Conservation (phyloP, 1,140 invertebrate genomes). For the Ganaspis sp. region DNA sequence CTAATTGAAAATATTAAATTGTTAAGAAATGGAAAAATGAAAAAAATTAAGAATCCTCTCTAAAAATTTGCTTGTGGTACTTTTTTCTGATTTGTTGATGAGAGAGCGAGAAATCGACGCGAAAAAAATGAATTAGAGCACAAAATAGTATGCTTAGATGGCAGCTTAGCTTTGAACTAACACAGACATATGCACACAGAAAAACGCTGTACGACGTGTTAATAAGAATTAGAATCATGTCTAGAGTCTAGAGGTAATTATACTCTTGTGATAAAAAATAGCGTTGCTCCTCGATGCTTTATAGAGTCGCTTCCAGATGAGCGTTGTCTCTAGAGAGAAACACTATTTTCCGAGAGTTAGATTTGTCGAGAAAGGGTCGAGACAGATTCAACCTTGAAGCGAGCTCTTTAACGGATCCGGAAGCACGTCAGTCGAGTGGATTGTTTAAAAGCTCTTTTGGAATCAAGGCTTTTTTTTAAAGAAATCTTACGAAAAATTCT, state of each 20-base stretch:
- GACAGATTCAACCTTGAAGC: slow-evolving; percentile 40
- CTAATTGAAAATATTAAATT: background rate
- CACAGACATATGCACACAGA: slow-evolving; percentile 50
- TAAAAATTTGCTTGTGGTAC: background rate
- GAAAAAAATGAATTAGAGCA: slow-evolving; percentile 8
- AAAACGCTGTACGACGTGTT: slow-evolving; percentile 50
- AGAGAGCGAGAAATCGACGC: slow-evolving; percentile 13
- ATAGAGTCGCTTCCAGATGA: slow-evolving; percentile 56
- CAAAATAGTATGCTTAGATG: slow-evolving; percentile 37
- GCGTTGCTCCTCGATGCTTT: slow-evolving; percentile 61
- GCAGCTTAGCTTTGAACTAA: slow-evolving; percentile 60
- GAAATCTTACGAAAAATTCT: too few relatives aligned
- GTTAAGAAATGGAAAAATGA: background rate
- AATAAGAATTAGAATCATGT: slow-evolving; percentile 53
- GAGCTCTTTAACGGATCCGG: slow-evolving; percentile 48
- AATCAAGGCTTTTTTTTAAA: background rate
- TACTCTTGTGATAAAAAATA: slow-evolving; percentile 72
- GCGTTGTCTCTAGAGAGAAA: slow-evolving; percentile 3
- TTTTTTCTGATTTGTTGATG: slow-evolving; percentile 6
- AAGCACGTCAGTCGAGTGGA: slow-evolving; percentile 44
- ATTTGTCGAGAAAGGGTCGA: slow-evolving; percentile 6
- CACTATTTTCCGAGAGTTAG: slow-evolving; percentile 14
- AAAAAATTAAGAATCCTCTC: background rate
- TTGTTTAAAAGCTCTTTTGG: background rate
- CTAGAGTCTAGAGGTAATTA: slow-evolving; percentile 44